Percentiles rank a stretch among this genome's conserved stretches.
These are phyloP conservation scores for Rhadinocentrus ornatus DNA, from an alignment of 2,797 vertebrate genomes.

Conservation along the genomic window DNA sequence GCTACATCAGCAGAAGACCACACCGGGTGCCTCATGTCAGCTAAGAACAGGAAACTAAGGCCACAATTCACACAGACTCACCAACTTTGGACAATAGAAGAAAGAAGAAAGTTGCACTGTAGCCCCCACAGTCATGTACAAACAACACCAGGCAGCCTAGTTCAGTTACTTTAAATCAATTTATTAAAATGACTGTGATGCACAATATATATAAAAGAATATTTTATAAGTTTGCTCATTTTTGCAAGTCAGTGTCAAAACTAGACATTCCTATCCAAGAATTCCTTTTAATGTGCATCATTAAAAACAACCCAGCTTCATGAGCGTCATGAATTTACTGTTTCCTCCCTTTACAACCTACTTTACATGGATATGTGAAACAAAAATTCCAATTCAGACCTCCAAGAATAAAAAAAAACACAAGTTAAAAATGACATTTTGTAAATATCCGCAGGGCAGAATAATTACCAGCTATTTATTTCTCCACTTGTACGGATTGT, in stretches of 20 bases:
- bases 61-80: too few relatives aligned
- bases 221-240: background rate
- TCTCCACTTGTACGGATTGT: background rate
- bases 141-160: background rate
- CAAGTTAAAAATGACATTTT: too few relatives aligned
- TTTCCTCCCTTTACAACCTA: too few relatives aligned
- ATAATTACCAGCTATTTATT: conserved; percentile 1
- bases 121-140: too few relatives aligned
- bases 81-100: too few relatives aligned
- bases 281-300: too few relatives aligned
- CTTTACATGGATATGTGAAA: too few relatives aligned
- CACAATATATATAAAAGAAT: background rate
- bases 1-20: too few relatives aligned
- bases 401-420: background rate
- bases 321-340: background rate
- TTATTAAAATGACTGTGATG: background rate
- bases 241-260: background rate
- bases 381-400: background rate
- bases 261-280: background rate
- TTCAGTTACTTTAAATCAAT: background rate
- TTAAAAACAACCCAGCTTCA: background rate
- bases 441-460: background rate
- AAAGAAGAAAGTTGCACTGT: too few relatives aligned
- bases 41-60: too few relatives aligned
- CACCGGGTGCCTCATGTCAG: too few relatives aligned